These are phyloP conservation scores for Otolemur crassicaudatus DNA, from an alignment of 2,797 vertebrate genomes.

Conservation along the genomic window DNA sequence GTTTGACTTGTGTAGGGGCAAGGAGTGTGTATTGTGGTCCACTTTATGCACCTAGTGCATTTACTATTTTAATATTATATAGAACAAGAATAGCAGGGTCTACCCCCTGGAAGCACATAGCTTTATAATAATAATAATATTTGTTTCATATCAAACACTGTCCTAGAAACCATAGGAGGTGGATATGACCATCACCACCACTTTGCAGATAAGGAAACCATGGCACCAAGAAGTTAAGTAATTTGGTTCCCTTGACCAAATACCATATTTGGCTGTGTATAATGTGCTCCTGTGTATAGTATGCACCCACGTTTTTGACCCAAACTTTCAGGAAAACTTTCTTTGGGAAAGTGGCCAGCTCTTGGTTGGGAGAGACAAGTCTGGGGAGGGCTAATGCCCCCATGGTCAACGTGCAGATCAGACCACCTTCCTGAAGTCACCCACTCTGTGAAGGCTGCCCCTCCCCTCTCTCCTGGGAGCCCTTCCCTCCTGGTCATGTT, in stretches of 20 bases:
- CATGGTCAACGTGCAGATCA: no score
- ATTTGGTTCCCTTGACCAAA: not conserved
- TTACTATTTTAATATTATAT: not conserved
- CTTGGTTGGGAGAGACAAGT: no score
- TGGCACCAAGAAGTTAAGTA: not conserved
- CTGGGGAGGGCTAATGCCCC: no score
- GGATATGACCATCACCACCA: not conserved
- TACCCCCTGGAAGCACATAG: not conserved
- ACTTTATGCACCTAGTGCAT: not conserved
- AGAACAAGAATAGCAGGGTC: not conserved
- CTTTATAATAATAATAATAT: no score
- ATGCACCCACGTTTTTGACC: no score
- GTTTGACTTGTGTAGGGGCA: not conserved
- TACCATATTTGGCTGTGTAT: not conserved
- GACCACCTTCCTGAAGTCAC: no score
- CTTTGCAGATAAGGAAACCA: not conserved
- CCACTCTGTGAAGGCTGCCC: no score
- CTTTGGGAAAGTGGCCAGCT: no score
- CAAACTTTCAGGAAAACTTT: no score
- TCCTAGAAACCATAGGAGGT: not conserved
- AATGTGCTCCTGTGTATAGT: no score
- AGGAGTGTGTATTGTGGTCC: not conserved
- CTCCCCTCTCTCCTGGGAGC: no score
- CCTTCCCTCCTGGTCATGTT: no score
- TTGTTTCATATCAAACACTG: not conserved